Conservation (phyloP, 2,113 vertebrate genomes). For the Trachemys scripta region DNA sequence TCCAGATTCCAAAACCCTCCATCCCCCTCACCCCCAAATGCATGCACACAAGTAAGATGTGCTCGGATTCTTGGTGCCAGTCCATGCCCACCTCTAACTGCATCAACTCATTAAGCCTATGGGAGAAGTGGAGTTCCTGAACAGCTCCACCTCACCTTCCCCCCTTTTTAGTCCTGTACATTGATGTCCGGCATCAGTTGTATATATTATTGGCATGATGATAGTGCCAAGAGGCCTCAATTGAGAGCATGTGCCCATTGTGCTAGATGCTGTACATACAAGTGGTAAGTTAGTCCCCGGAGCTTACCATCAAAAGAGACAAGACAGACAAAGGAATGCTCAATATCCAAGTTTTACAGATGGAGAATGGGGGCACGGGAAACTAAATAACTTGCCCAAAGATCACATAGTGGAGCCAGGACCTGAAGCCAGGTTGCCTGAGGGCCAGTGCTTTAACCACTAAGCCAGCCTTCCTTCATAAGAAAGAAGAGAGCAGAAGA, state of each 20-base stretch:
- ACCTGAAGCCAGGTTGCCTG: background rate
- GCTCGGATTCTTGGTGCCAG: background rate
- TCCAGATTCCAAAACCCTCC: background rate
- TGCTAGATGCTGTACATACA: background rate
- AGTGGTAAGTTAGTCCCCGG: background rate
- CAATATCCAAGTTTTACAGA: background rate
- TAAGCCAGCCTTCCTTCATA: background rate
- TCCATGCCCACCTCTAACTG: background rate
- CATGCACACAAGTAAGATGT: background rate
- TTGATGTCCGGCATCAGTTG: background rate
- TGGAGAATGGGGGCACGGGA: background rate
- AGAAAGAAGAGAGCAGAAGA: background rate
- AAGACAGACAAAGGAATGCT: background rate
- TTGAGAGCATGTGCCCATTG: background rate
- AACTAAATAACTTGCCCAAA: background rate
- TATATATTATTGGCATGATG: background rate
- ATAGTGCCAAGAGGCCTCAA: too few species aligned
- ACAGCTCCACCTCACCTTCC: background rate
- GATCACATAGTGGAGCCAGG: background rate
- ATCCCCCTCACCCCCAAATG: background rate
- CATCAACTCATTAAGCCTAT: background rate
- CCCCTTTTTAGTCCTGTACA: background rate
- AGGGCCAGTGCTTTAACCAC: background rate
- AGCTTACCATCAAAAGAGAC: background rate
- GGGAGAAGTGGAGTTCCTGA: background rate